phyloP scores from a whole-genome alignment of 2,888 invertebrate species.

The Ctenicera cuprea region DNA sequence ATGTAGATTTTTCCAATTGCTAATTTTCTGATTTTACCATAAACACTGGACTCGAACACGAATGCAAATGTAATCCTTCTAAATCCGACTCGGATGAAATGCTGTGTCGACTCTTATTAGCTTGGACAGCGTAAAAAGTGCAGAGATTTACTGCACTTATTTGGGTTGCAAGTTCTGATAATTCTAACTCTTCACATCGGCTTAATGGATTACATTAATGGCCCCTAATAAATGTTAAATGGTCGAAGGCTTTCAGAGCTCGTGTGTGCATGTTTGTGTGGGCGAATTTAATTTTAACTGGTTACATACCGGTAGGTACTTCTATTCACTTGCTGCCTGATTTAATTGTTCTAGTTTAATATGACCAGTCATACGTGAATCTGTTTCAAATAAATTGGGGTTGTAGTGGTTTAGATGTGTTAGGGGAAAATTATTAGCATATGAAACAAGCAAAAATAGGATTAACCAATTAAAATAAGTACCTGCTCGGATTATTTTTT shows the following conservation, averaged over 20 bases:
- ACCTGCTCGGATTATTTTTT: too few species aligned
- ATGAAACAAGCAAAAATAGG: too few species aligned
- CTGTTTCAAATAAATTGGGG: neutral
- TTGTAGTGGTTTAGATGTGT: too few species aligned
- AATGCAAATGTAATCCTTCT: conserved; percentile 42
- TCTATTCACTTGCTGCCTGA: conserved; percentile 42
- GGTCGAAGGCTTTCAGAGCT: conserved; percentile 24
- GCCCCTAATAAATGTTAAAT: conserved; percentile 20
- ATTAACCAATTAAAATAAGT: too few species aligned
- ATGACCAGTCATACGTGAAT: neutral
- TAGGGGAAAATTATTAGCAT: too few species aligned
- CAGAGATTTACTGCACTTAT: conserved; percentile 26
- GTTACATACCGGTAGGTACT: conserved; percentile 31
- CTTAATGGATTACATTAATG: neutral
- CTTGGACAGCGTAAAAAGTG: conserved; percentile 16
- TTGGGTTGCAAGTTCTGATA: conserved; percentile 4
- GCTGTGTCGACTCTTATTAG: conserved; percentile 3
- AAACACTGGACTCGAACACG: conserved; percentile 5
- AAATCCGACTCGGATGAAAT: conserved; percentile 39
- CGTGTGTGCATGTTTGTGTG: conserved; percentile 22
- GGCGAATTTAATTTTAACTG: conserved; percentile 31
- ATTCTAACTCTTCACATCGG: too few species aligned
- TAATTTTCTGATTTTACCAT: neutral
- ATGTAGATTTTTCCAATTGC: conserved; percentile 15
- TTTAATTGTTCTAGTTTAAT: conserved; percentile 29